Base-by-base conservation (phyloP, 1,140 invertebrate species). In the Stegodyphus mimosarum region DNA sequence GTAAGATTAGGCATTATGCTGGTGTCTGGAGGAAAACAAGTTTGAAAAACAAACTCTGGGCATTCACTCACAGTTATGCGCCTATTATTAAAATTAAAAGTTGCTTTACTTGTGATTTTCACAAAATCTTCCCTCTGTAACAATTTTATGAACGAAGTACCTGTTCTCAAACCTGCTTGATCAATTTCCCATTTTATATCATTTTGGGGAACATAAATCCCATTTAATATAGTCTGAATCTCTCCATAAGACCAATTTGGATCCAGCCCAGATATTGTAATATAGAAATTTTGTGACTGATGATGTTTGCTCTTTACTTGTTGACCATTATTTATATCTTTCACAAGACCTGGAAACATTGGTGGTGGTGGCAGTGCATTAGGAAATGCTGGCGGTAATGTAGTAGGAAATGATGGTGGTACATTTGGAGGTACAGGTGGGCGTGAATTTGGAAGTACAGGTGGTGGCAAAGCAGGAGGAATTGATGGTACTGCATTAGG, bases 181-280 rank as follows among this genome's bases (percentile, higher is more conserved):
- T 97, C 95, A 88, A 94, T 95, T 9, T 96, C 94, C 87, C 97
- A 92, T 90, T 97, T 97, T 60, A 98, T 93, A 5, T 96, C 95
- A 88, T 95, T 94, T 86, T 94, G 94, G 11, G 94, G 93, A 64
- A 98, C 96, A 88, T 93, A 93, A 74, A 94, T 92, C 9, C 94
- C 94, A 10, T 93, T 92, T 89, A 98, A 97, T 87, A 97, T 95
- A 74, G 94, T 93, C n/a, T 95, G 92, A 0, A 98, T 91, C 88
- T 97, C 96, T 83, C 92, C 93, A 18, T 92, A 90, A 1, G 93
- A 93, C 89, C 95, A 93, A 53, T 75, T 72, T 11, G 83, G 83
- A n/a, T 87, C 86, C 17, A 89, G 52, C 80, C 94, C 94, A 64
- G 92, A 92, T 0, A 96, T 91, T 18, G 64, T 79, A 11, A 67